These are phyloP conservation scores for Leucozona laternaria DNA, from an alignment of 2,888 invertebrate genomes.

Conservation along the genomic window DNA sequence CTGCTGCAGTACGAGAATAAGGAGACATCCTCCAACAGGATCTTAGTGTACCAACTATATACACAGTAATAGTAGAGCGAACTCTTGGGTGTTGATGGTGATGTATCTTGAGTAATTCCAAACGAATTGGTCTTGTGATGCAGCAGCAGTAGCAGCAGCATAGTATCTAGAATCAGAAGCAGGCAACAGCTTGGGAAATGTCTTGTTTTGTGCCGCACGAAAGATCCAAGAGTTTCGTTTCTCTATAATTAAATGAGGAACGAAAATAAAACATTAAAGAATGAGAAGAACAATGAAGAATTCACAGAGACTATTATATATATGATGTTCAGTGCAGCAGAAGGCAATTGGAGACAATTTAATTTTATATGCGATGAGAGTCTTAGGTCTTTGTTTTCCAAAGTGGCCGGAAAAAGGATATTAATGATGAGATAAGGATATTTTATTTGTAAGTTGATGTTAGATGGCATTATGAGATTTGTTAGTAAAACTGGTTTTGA, in stretches of 20 bases:
- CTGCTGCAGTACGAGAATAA: conserved; percentile 12
- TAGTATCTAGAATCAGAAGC: neutral
- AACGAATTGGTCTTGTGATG: conserved; percentile 58
- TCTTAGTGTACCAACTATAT: conserved; percentile 18
- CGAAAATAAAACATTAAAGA: neutral
- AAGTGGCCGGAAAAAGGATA: conserved; percentile 63
- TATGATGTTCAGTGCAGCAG: conserved; percentile 22
- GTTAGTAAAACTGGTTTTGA: conserved; percentile 5
- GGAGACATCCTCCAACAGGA: conserved; percentile 42
- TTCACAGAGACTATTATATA: conserved; percentile 15
- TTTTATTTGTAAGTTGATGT: conserved; percentile 41
- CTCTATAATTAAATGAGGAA: conserved; percentile 66
- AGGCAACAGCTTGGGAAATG: conserved; percentile 50
- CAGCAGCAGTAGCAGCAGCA: neutral
- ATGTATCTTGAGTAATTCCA: conserved; percentile 68
- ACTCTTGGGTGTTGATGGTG: conserved; percentile 37
- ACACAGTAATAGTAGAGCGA: conserved; percentile 3
- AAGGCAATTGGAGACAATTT: conserved; percentile 62
- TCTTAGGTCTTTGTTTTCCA: conserved; percentile 17
- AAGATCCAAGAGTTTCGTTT: conserved; percentile 40
- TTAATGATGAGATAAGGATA: conserved; percentile 66
- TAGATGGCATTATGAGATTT: conserved; percentile 25
- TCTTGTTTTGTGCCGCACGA: conserved; percentile 38
- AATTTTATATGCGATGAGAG: conserved; percentile 36
- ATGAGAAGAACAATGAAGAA: conserved; percentile 39